Percentiles rank a stretch among this genome's conserved stretches.
phyloP scores from a whole-genome alignment of 2,113 vertebrate species.

The Mionectes macconnelli region DNA sequence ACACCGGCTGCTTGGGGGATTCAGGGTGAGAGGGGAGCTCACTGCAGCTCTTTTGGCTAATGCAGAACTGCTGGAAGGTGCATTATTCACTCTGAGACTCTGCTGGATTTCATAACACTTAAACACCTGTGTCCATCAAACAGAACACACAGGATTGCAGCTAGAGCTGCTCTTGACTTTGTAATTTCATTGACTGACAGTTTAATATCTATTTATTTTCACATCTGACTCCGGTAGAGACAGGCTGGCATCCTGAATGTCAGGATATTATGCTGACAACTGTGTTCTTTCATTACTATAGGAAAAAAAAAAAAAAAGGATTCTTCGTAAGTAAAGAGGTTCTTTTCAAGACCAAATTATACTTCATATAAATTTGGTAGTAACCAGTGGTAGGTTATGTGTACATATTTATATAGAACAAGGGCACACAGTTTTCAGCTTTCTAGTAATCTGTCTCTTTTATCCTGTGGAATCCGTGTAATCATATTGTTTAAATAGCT shows the following conservation, averaged over 20 bases:
- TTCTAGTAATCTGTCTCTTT: slow-evolving; percentile 50
- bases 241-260: slow-evolving; percentile 80
- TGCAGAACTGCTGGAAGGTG: slow-evolving; percentile 65
- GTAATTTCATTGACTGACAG: slow-evolving; percentile 89
- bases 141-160: slow-evolving; percentile 74
- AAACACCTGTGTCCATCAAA: slow-evolving; percentile 85
- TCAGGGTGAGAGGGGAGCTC: slow-evolving; percentile 59
- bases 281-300: slow-evolving; percentile 71
- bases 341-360: slow-evolving; percentile 69
- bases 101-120: slow-evolving; percentile 78
- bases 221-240: slow-evolving; percentile 82
- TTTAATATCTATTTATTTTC: slow-evolving; percentile 91
- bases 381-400: slow-evolving; percentile 63
- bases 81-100: slow-evolving; percentile 70
- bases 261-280: slow-evolving; percentile 81
- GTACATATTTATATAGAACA: slow-evolving; percentile 57
- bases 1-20: not conserved
- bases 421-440: slow-evolving; percentile 40
- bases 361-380: slow-evolving; percentile 67
- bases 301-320: slow-evolving; percentile 15
- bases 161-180: slow-evolving; percentile 81
- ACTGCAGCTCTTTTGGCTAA: slow-evolving; percentile 62
- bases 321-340: slow-evolving; percentile 64
- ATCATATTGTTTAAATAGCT: slow-evolving; percentile 75
- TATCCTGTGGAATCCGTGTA: slow-evolving; percentile 55